Conservation (phyloP, 2,113 vertebrate genomes). For the Probosciger aterrimus region DNA sequence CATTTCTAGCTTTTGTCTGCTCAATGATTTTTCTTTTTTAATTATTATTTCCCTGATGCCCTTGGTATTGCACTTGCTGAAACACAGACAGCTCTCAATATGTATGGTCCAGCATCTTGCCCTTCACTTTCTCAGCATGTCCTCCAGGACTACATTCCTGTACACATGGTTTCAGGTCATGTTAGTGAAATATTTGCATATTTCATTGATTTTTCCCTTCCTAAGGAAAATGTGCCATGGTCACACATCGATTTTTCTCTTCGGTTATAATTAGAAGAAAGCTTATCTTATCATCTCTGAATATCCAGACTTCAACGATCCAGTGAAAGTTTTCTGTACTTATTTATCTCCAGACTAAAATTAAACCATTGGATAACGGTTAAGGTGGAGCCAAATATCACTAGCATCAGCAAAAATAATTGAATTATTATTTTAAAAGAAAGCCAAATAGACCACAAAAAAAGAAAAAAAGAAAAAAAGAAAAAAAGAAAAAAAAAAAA, state of each 20-base stretch:
- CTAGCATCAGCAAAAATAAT: not conserved
- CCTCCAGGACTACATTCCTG: not conserved
- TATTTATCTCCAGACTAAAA: not conserved
- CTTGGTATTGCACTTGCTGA: not conserved
- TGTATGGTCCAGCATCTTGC: not conserved
- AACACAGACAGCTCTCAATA: not conserved
- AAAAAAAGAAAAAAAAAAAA: not conserved
- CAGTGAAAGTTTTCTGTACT: not conserved
- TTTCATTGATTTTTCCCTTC: slow-evolving; percentile 3
- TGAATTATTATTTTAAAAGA: not conserved
- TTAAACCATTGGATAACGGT: not conserved
- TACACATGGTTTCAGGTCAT: not conserved
- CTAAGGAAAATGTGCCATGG: not conserved
- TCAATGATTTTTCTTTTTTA: not conserved
- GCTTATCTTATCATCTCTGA: not conserved
- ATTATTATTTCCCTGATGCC: not conserved
- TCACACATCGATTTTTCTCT: not conserved
- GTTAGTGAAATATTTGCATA: not conserved
- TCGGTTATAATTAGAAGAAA: not conserved
- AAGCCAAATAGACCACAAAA: not conserved
- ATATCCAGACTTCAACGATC: not conserved
- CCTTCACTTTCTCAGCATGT: not conserved
- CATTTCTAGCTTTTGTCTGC: not conserved
- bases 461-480: not conserved
- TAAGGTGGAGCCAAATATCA: not conserved